Evolutionary conservation across 2,888 invertebrate genomes (phyloP).

Genomic region (Tetrapedia diversipes): DNA sequence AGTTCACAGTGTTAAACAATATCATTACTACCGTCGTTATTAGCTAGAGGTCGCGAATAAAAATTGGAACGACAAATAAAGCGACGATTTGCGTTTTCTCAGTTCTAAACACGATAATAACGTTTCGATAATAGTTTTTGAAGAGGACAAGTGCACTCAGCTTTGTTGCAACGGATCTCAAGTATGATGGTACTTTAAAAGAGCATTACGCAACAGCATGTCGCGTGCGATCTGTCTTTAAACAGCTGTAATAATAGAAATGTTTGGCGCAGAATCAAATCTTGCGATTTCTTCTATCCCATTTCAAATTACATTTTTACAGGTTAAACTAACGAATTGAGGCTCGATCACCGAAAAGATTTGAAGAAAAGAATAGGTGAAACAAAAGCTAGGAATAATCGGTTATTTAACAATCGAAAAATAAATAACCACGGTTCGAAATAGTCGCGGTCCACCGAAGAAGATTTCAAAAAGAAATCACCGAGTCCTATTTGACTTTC

Average conservation of each 20-base stretch:
- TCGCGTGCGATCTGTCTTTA: constrained; percentile 16
- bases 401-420: too few species aligned
- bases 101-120: not conserved
- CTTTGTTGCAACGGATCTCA: constrained; percentile 24
- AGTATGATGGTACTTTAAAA: constrained; percentile 29
- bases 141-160: constrained; percentile 9
- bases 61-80: not conserved
- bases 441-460: too few species aligned
- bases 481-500: too few species aligned
- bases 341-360: not conserved
- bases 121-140: constrained; percentile 1
- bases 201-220: constrained; percentile 27
- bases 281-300: constrained; percentile 5
- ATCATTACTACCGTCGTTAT: too few species aligned
- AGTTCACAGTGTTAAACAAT: too few species aligned
- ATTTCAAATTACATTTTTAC: constrained; percentile 2
- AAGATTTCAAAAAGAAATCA: too few species aligned
- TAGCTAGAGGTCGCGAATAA: not conserved
- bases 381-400: not conserved
- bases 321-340: not conserved
- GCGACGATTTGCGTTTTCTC: not conserved
- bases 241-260: constrained; percentile 39
- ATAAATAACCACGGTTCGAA: too few species aligned
- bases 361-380: not conserved
- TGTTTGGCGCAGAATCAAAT: constrained; percentile 36